Conservation (phyloP, 64 coral and sea anemone genomes). For the Montipora cactus region DNA sequence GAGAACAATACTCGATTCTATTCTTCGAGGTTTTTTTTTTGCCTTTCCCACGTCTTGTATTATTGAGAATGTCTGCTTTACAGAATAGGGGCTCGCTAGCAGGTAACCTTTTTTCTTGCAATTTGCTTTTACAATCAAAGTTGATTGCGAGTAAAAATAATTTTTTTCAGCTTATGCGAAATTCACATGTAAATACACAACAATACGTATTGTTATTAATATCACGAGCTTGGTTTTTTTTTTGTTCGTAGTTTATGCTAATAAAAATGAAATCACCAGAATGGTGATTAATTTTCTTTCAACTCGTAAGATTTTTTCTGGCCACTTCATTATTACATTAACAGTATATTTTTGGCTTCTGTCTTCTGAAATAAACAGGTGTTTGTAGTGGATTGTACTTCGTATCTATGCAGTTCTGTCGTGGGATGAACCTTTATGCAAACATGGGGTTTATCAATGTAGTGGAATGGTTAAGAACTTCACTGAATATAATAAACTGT, state of each 20-base stretch:
- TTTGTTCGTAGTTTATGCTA: slow-evolving; percentile 31
- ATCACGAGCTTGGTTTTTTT: slow-evolving; percentile 5
- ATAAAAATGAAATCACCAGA: slow-evolving; percentile 11
- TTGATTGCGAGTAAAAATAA: background rate
- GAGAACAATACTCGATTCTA: slow-evolving; percentile 38
- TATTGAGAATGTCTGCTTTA: background rate
- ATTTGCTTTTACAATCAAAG: slow-evolving; percentile 20
- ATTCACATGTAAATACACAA: slow-evolving; percentile 41
- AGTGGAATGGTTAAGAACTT: no score
- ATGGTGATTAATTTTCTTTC: background rate
- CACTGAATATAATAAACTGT: no score
- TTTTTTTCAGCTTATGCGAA: slow-evolving; percentile 31
- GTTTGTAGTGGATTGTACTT: no score
- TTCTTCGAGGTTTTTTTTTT: background rate
- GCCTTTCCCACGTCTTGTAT: background rate
- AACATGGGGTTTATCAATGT: no score
- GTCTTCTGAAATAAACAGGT: no score
- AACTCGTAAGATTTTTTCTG: no score
- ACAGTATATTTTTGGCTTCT: no score
- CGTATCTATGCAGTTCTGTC: no score
- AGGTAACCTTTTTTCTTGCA: background rate
- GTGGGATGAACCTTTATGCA: no score
- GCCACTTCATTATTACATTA: no score
- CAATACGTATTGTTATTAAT: background rate
- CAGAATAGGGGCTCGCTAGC: background rate